Conservation (phyloP, 2,888 invertebrate genomes). For the Trichacis sp. region DNA sequence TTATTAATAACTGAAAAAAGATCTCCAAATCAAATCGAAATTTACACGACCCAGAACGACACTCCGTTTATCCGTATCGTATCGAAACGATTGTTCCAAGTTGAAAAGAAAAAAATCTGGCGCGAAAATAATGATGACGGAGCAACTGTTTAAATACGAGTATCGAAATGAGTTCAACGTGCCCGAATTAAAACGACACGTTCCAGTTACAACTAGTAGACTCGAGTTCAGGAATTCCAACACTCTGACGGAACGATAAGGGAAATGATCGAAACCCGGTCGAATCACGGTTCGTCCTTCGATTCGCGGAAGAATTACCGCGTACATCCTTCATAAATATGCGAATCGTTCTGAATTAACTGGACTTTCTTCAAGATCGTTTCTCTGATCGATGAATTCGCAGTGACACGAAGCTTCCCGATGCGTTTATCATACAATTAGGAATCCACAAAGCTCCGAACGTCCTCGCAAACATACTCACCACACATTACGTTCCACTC, state of each 20-base stretch:
- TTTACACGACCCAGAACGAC: too few relatives aligned
- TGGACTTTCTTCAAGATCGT: too few relatives aligned
- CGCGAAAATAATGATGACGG: background rate
- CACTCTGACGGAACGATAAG: background rate
- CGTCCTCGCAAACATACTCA: too few relatives aligned
- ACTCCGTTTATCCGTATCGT: too few relatives aligned
- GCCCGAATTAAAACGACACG: background rate
- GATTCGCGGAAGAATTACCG: background rate
- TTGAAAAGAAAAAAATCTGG: background rate
- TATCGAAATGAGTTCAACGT: background rate
- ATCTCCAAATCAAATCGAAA: too few relatives aligned
- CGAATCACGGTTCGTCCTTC: background rate
- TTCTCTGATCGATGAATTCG: slow-evolving; percentile 2
- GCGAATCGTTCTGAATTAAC: too few relatives aligned
- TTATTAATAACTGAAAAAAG: too few relatives aligned
- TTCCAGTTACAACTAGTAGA: background rate
- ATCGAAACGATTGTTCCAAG: background rate
- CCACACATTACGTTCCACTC: slow-evolving; percentile 38
- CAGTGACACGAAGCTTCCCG: too few relatives aligned
- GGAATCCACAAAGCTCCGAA: too few relatives aligned
- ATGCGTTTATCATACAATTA: too few relatives aligned
- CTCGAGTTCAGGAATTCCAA: background rate
- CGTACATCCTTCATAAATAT: background rate
- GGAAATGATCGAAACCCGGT: background rate
- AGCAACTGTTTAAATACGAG: background rate